Evolutionary conservation across 2,113 vertebrate genomes (phyloP), one percentile per base, ranked within the genome.

Genomic region (Eublepharis macularius): DNA sequence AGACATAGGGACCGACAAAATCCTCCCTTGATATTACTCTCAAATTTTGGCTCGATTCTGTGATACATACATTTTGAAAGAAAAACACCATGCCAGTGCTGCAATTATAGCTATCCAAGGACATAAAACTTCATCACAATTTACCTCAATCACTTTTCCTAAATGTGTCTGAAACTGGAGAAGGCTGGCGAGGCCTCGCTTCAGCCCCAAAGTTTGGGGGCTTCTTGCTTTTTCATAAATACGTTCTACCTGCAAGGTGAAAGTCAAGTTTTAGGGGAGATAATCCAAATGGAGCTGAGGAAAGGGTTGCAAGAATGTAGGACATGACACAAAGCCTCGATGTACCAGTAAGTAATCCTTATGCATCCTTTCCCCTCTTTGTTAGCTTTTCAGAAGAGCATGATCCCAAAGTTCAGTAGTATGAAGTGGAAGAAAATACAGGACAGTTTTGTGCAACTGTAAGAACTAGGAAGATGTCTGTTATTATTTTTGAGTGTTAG

Each of bases 151-250:
- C 0, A 54, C 0, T 0, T 39, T 93, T 72, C 93, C 86, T 0
- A 88, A 1, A 0, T 92, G 85, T 32, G 76, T 65, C 86, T 95
- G 94, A 29, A 95, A 76, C 84, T 96, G 95, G 87, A 91, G 54
- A 54, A 96, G 90, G 2, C 93, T 90, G 89, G 88, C 0, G 7
- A 96, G 17, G 0, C 94, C 93, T 29, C 93, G 83, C 66, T 95
- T 96, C 83, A 96, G 72, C 60, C 95, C 94, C 0, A 93, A 83
- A 10, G 77, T 69, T 43, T 91, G 87, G 75, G 84, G 21, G 3
- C 76, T 90, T 80, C 90, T 87, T 0, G 60, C 80, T 80, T 76
- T 72, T 63, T 86, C 82, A 0, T 94, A 94, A 45, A 94, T 41
- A 14, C 79, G 85, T 83, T 93, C 89, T 4, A 95, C 76, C 95